These are phyloP conservation scores for Botia almorhae DNA, from an alignment of 2,797 vertebrate genomes.

Conservation along the genomic window DNA sequence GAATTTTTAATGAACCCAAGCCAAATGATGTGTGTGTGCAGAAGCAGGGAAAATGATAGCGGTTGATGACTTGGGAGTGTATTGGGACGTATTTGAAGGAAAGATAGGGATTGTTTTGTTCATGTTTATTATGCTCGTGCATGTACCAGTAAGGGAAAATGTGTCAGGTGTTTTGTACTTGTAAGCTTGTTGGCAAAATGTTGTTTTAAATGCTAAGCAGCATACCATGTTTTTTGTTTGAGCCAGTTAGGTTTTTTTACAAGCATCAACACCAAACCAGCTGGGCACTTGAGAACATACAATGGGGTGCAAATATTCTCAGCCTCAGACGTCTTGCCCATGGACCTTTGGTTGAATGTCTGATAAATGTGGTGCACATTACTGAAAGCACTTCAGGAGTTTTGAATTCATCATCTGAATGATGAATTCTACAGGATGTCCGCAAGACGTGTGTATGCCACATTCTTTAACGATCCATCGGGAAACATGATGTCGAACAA, in stretches of 20 bases:
- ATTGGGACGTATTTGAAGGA: constrained; percentile 31
- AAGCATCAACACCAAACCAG: not conserved
- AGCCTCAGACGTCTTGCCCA: too few species aligned
- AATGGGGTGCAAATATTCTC: not conserved
- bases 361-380: too few species aligned
- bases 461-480: too few species aligned
- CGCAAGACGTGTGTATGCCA: too few species aligned
- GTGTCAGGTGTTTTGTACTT: not conserved
- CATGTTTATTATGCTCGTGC: constrained; percentile 9
- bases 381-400: too few species aligned
- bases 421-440: too few species aligned
- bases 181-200: not conserved
- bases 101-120: not conserved
- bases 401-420: too few species aligned
- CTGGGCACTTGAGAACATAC: not conserved
- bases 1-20: constrained; percentile 73
- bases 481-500: too few species aligned
- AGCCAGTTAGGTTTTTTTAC: not conserved
- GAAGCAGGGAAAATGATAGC: not conserved
- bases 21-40: constrained; percentile 28
- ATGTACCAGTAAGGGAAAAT: not conserved
- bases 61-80: constrained; percentile 25
- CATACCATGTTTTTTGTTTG: not conserved
- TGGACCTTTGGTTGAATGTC: too few species aligned
- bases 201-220: not conserved